A percentile compares a stretch with the other conserved stretches of the same genome.
Evolutionary conservation across 2,888 invertebrate genomes (phyloP).

Genomic region (Amblyteles armatorius): DNA sequence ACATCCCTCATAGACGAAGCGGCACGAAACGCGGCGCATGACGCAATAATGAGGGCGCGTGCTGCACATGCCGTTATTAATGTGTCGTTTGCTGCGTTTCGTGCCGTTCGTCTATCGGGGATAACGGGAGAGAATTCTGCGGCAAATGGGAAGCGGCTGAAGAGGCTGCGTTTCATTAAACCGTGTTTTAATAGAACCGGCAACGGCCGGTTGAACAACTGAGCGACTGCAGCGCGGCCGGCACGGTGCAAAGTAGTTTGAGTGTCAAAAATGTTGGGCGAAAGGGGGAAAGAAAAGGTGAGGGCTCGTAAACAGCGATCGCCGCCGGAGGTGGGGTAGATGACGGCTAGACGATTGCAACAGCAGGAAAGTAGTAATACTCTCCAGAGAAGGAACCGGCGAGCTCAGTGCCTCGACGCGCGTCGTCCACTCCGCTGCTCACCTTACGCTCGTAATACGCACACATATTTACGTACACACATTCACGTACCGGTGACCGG

Average conservation of each 20-base stretch:
- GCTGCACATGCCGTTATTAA: too few relatives aligned
- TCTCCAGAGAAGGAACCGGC: conserved; percentile 70
- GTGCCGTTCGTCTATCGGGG: too few relatives aligned
- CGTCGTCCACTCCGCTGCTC: conserved; percentile 68
- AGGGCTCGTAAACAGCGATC: conserved; percentile 11
- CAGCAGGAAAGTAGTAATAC: conserved; percentile 48
- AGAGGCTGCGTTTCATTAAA: not conserved
- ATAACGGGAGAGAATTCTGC: not conserved
- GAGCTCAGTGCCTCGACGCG: conserved; percentile 77
- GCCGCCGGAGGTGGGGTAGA: conserved; percentile 62
- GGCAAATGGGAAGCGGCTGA: not conserved
- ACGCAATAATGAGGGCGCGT: too few relatives aligned
- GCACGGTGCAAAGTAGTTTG: not conserved
- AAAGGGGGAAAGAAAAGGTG: conserved; percentile 50
- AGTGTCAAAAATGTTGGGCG: not conserved
- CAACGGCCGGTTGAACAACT: too few relatives aligned
- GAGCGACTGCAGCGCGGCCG: not conserved
- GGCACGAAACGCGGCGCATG: too few relatives aligned
- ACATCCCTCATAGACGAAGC: too few relatives aligned
- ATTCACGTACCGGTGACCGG: too few relatives aligned
- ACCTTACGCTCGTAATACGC: not conserved
- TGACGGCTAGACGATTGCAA: conserved; percentile 66
- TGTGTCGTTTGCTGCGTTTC: too few relatives aligned
- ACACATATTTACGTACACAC: not conserved
- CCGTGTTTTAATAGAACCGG: too few relatives aligned